Evolutionary conservation across 1,140 invertebrate species (phyloP), one percentile per base, ranked within the genome.

Genomic region (Saccostrea glomerata): DNA sequence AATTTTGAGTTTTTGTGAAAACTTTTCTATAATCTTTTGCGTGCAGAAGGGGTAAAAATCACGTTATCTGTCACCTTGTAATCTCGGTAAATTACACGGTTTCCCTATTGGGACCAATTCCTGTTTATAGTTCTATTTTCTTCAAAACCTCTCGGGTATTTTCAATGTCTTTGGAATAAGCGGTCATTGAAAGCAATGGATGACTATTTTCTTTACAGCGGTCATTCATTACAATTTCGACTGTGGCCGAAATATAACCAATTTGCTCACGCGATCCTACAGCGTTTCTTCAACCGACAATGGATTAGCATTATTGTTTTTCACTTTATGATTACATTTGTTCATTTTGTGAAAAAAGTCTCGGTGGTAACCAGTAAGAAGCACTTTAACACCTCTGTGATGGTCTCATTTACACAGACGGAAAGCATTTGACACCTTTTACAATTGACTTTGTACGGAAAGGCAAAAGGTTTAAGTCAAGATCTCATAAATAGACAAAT

Each of bases 391-490:
- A 89, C 89, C 54, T 87, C 30, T 82, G 66, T 56, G 89, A 89
- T 70, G 86, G 89, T 55, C 87, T 89, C 89, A 89, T 89, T 89
- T 85, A 83, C 89, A 84, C 83, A 83, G 87, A 87, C 84, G 66
- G 86, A 89, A 87, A 89, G 89, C 86, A 87, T 85, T 89, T 89
- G 86, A 89, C 89, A 70, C 89, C 89, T 87, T 85, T 36, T 82
- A 66, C 89, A 89, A 89, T 89, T 89, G 86, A 86, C 86, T 87
- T 73, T 30, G 86, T 87, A 66, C 86, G 70, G 58, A 36, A 82
- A 82, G 89, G 89, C 89, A 85, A 89, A 87, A 89, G 89, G 89
- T 89, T 89, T 87, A 84, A 89, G 86, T 89, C 83, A 85, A 89
- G 86, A 87, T 63, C 83, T 83, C 87, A 87, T 89, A 89, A 89